A percentile compares a stretch with the other conserved stretches of the same genome.
Conservation (phyloP, 2,797 vertebrate species). For the Varecia variegata region DNA sequence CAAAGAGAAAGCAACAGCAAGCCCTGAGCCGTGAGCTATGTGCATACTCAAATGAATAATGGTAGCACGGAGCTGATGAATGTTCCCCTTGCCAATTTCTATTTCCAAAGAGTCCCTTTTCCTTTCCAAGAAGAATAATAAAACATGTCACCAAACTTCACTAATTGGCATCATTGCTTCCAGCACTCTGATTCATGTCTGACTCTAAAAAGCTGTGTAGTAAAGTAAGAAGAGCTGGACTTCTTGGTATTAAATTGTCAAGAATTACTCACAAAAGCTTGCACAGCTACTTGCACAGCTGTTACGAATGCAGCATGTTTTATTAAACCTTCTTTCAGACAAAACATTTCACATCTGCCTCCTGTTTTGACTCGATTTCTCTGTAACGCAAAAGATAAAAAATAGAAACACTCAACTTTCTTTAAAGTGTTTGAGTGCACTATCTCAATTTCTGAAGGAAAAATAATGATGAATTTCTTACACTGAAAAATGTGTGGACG, state of each 20-base stretch:
- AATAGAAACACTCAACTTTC: not conserved
- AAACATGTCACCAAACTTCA: not conserved
- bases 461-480: not conserved
- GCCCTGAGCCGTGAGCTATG: accelerated
- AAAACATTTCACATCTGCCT: not conserved
- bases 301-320: not conserved
- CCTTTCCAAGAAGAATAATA: not conserved
- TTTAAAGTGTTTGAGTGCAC: not conserved
- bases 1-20: not conserved
- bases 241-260: not conserved
- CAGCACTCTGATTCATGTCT: not conserved
- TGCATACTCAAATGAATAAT: not conserved
- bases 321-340: not conserved
- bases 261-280: not conserved
- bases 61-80: accelerated
- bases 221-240: too few relatives aligned
- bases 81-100: not conserved
- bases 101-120: not conserved
- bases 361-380: not conserved
- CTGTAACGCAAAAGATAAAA: not conserved
- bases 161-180: not conserved
- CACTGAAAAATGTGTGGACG: not conserved
- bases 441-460: not conserved
- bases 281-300: too few relatives aligned
- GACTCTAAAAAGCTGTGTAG: not conserved